phyloP scores from a whole-genome alignment of 2,113 vertebrate genomes.

The Phocoena sinus region DNA sequence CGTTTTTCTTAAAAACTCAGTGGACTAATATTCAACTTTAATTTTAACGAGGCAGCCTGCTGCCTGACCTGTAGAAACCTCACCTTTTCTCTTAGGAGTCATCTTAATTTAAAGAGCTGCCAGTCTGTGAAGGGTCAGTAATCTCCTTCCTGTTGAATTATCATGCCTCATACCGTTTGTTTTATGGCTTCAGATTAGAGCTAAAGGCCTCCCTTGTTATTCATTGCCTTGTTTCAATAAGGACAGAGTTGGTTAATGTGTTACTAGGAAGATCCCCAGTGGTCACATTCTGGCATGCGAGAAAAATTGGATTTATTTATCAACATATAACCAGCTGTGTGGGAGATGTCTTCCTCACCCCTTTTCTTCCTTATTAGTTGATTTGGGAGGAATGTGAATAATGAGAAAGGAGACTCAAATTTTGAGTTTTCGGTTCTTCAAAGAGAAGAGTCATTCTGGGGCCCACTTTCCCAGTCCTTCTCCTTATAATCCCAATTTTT shows the following conservation, averaged over 20 bases:
- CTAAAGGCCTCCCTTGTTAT: slow-evolving; percentile 56
- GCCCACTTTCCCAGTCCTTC: neutral
- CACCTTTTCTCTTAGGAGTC: slow-evolving; percentile 64
- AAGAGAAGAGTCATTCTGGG: neutral
- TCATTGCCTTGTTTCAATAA: slow-evolving; percentile 56
- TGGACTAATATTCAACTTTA: slow-evolving; percentile 41
- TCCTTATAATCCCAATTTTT: neutral
- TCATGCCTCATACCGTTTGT: slow-evolving; percentile 63
- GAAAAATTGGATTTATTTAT: slow-evolving; percentile 72
- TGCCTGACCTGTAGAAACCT: slow-evolving; percentile 49
- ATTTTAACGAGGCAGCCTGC: slow-evolving; percentile 32
- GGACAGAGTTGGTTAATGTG: slow-evolving; percentile 60
- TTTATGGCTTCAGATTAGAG: slow-evolving; percentile 66
- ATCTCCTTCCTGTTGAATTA: slow-evolving; percentile 65
- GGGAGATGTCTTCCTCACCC: neutral
- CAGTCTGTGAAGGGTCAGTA: slow-evolving; percentile 61
- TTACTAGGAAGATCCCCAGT: slow-evolving; percentile 58
- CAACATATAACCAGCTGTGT: slow-evolving; percentile 72
- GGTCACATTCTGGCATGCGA: slow-evolving; percentile 50
- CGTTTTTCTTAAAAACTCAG: slow-evolving; percentile 33
- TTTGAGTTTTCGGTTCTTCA: neutral
- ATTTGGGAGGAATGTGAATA: neutral
- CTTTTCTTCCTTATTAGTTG: neutral
- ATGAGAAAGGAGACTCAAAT: neutral
- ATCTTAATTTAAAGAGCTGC: slow-evolving; percentile 66